These are phyloP conservation scores for Podarcis cretensis DNA, from an alignment of 2,113 vertebrate genomes.

Conservation along the genomic window DNA sequence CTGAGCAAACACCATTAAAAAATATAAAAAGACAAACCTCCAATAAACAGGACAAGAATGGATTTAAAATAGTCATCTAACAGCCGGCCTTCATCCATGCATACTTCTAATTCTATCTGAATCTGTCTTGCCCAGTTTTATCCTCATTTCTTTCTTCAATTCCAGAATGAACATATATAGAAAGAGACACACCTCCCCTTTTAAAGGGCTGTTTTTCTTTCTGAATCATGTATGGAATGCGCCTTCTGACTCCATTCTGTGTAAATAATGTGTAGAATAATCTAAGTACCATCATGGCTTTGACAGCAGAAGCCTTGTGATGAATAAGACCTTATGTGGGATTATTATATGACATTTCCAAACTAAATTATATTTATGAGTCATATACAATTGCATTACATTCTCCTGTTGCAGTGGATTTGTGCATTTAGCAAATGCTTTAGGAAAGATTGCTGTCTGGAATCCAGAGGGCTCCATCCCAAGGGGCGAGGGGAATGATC, in stretches of 20 bases:
- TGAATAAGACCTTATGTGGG: conserved; percentile 77
- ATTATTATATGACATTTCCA: conserved; percentile 83
- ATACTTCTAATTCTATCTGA: conserved; percentile 25
- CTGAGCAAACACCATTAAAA: neutral
- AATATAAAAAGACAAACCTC: neutral
- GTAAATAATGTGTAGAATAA: conserved; percentile 82
- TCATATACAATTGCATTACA: conserved; percentile 76
- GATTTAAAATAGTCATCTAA: neutral
- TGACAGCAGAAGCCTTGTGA: conserved; percentile 78
- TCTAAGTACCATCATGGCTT: conserved; percentile 73
- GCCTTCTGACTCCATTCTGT: conserved; percentile 74
- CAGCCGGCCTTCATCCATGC: neutral
- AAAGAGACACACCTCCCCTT: conserved; percentile 65
- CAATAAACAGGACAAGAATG: neutral
- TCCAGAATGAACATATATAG: conserved; percentile 71
- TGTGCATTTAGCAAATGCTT: conserved; percentile 64
- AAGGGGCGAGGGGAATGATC: neutral
- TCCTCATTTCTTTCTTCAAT: conserved; percentile 45
- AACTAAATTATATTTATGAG: conserved; percentile 78
- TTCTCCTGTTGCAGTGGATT: conserved; percentile 63
- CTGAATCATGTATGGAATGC: conserved; percentile 69
- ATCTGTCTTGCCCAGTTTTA: conserved; percentile 53
- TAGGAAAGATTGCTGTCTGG: conserved; percentile 18
- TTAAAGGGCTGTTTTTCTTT: conserved; percentile 67
- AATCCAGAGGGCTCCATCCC: conserved; percentile 17